Evolutionary conservation across 2,113 vertebrate genomes (phyloP), one percentile per base, ranked within the genome.

Genomic region (Petromus typicus): DNA sequence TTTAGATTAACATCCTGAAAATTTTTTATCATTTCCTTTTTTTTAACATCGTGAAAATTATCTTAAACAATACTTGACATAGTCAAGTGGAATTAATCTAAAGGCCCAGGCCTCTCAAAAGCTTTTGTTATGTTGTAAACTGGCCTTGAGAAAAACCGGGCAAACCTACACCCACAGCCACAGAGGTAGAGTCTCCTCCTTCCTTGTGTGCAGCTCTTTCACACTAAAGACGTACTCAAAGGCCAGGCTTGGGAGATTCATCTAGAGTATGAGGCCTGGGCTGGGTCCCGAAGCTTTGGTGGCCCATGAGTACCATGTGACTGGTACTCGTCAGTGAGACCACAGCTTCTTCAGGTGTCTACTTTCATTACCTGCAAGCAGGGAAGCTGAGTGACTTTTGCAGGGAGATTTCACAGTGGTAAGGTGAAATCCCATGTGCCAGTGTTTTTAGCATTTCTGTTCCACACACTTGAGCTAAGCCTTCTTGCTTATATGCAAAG

Each of bases 21-120:
- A n/a, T n/a, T 91, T 83, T 48, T 82, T 51, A 30, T 76, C 71
- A 75, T 48, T 73, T 73, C 14, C n/a, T 75, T 75, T 25, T 27
- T 48, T 75, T 34, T 51, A 78, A 54, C 45, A 30, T 54, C 48
- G 71, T 7, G 48, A 51, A 84, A 71, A 43, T 94, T 80, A 78
- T 54, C 86, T 90, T 43, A 90, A 92, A 79, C 14, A 86, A 61
- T 86, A 87, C 40, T 73, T 83, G 63, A 83, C 22, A 61, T 89
- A 79, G 43, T 75, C 78, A 51, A 66, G 4, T 54, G 23, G 56
- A 64, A 66, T 64, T 37, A 63, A 8, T 86, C 45, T 51, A n/a
- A 25, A 34, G 27, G 5, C 5, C 17, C 32, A 10, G 37, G 4
- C 51, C 76, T 91, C 78, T 75, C 43, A n/a, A 18, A 78, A 37